Conservation (phyloP, 2,888 invertebrate species). For the Zele albiditarsus region DNA sequence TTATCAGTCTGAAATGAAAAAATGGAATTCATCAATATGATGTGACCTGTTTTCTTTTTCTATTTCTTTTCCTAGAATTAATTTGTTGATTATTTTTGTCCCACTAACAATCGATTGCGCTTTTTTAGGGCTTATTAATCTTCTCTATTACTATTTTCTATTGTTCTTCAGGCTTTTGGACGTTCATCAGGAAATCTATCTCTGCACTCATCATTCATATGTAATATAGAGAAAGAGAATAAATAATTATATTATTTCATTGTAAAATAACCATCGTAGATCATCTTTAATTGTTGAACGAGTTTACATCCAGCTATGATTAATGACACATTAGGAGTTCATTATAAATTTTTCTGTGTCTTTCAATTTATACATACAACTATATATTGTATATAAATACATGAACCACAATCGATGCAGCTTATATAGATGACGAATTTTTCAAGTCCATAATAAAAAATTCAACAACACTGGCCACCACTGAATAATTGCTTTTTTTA, state of each 20-base stretch:
- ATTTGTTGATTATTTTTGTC: background rate
- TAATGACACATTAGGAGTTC: slow-evolving; percentile 10
- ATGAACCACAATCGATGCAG: slow-evolving; percentile 29
- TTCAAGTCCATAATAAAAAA: background rate
- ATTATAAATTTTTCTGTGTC: background rate
- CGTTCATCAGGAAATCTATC: background rate
- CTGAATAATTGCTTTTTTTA: slow-evolving; percentile 12
- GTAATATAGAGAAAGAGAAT: background rate
- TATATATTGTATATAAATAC: background rate
- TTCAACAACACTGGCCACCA: slow-evolving; percentile 30
- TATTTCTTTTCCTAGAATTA: background rate
- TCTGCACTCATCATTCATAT: background rate
- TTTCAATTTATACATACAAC: background rate
- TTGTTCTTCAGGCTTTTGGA: background rate
- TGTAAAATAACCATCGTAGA: slow-evolving; percentile 28
- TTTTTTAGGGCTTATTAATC: slow-evolving; percentile 17
- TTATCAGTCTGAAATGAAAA: background rate
- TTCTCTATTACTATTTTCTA: background rate
- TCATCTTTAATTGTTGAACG: slow-evolving; percentile 25
- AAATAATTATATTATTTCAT: slow-evolving; percentile 12
- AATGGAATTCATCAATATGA: background rate
- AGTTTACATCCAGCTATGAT: slow-evolving; percentile 14
- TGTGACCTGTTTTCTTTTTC: background rate
- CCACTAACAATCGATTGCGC: slow-evolving; percentile 16
- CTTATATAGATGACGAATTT: slow-evolving; percentile 35